Percentiles rank a stretch among this genome's conserved stretches.
phyloP scores from a whole-genome alignment of 1,140 invertebrate genomes.

The Zaprionus nigranus region DNA sequence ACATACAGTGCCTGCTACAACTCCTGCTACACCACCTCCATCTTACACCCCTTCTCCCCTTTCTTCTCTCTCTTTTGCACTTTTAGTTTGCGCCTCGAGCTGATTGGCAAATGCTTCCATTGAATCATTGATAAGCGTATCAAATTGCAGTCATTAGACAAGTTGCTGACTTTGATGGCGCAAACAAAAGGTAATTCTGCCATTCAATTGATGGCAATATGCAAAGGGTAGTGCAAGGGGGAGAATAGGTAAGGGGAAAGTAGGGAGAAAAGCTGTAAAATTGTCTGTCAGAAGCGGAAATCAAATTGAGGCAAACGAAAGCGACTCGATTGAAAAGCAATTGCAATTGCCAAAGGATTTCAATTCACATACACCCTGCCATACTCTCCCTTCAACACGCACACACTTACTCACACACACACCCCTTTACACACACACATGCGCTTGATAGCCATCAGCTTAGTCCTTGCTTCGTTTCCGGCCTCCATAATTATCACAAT shows the following conservation, averaged over 20 bases:
- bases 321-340: slow-evolving; percentile 43
- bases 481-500: neutral
- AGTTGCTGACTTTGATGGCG: slow-evolving; percentile 54
- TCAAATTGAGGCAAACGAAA: slow-evolving; percentile 53
- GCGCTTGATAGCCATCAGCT: neutral
- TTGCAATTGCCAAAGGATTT: slow-evolving; percentile 39
- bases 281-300: slow-evolving; percentile 38
- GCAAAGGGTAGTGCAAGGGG: neutral
- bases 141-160: slow-evolving; percentile 80
- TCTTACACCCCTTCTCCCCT: neutral
- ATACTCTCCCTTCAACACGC: too few relatives aligned
- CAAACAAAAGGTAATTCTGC: slow-evolving; percentile 44
- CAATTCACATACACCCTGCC: neutral
- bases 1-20: neutral
- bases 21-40: neutral
- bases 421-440: neutral
- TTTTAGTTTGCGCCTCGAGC: neutral
- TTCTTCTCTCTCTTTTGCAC: neutral
- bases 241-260: neutral
- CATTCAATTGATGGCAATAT: slow-evolving; percentile 52
- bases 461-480: slow-evolving; percentile 1
- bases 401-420: neutral
- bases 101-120: slow-evolving; percentile 64
- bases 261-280: neutral
- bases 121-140: slow-evolving; percentile 78